Evolutionary conservation across 30 jellyfish, hydroid and myxozoan genomes (phyloP).

Genomic region (Mastigias papua): DNA sequence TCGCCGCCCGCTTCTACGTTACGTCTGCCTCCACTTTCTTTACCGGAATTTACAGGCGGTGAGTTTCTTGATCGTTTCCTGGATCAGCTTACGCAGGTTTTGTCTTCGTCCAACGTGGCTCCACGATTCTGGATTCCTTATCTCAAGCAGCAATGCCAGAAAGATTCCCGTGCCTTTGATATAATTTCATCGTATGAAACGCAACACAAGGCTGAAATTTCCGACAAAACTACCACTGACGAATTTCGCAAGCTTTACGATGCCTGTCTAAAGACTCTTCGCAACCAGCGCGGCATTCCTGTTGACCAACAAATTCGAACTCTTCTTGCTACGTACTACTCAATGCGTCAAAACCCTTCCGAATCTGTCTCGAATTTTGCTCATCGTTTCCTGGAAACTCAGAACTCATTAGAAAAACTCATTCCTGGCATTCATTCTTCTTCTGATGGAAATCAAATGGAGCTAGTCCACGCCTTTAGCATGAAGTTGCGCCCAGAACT

Average conservation of each 20-base stretch:
- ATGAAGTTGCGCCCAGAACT: constrained; percentile 19
- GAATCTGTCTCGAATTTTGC: constrained; percentile 29
- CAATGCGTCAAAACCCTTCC: constrained; percentile 20
- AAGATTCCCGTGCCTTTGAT: constrained; percentile 42
- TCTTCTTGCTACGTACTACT: constrained; percentile 12
- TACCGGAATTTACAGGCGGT: constrained; percentile 10
- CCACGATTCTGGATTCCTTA: constrained; percentile 18
- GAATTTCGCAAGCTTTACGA: constrained; percentile 10
- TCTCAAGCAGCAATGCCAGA: constrained; percentile 40
- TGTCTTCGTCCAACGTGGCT: constrained; percentile 21
- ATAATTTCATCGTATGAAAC: constrained; percentile 8
- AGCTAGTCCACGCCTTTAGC: constrained; percentile 25
- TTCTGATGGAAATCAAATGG: neutral
- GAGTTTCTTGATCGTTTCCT: constrained; percentile 20
- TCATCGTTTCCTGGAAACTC: constrained; percentile 28
- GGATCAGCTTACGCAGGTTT: constrained; percentile 9
- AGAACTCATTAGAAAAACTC: constrained; percentile 22
- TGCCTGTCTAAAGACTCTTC: neutral
- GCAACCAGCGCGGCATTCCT: constrained; percentile 25
- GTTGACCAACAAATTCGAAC: constrained; percentile 20
- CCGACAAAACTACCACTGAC: neutral
- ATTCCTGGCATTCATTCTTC: constrained; percentile 23
- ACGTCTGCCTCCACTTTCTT: constrained; percentile 18
- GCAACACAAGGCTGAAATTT: neutral
- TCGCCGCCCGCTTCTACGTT: neutral